Percentiles rank a stretch among this genome's conserved stretches.
These are phyloP conservation scores for Adrianichthys oophorus DNA, from an alignment of 2,797 vertebrate species.

Conservation along the genomic window DNA sequence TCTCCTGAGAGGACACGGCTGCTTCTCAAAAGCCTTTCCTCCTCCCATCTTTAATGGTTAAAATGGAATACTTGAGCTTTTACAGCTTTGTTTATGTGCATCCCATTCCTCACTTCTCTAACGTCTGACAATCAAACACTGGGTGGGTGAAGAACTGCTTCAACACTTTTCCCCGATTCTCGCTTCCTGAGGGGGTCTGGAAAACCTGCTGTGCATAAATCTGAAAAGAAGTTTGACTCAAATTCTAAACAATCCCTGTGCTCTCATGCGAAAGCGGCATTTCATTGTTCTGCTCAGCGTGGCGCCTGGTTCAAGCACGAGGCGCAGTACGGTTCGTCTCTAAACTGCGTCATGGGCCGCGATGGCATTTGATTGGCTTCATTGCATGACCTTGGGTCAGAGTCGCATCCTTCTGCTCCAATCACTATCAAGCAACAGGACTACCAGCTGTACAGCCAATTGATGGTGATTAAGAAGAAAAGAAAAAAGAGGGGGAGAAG, in stretches of 20 bases:
- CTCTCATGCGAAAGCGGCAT: conserved; percentile 42
- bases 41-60: too few relatives aligned
- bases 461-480: conserved; percentile 55
- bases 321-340: conserved; percentile 22
- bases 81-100: too few relatives aligned
- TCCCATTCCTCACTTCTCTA: conserved; percentile 4
- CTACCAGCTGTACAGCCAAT: conserved; percentile 38
- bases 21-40: too few relatives aligned
- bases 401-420: conserved; percentile 34
- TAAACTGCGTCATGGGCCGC: conserved; percentile 17
- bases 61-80: too few relatives aligned
- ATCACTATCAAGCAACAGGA: conserved; percentile 58
- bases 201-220: conserved; percentile 30
- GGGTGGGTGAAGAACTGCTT: conserved; percentile 3
- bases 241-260: conserved; percentile 51
- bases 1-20: too few relatives aligned
- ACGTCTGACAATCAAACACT: conserved; percentile 12
- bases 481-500: conserved; percentile 14
- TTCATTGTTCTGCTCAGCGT: conserved; percentile 44
- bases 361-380: conserved; percentile 52
- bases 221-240: conserved; percentile 41
- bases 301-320: conserved; percentile 30
- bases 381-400: conserved; percentile 49
- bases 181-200: conserved; percentile 23
- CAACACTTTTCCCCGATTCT: conserved; percentile 6